phyloP scores from a whole-genome alignment of 2,888 invertebrate genomes.

The Hipparchia semele region DNA sequence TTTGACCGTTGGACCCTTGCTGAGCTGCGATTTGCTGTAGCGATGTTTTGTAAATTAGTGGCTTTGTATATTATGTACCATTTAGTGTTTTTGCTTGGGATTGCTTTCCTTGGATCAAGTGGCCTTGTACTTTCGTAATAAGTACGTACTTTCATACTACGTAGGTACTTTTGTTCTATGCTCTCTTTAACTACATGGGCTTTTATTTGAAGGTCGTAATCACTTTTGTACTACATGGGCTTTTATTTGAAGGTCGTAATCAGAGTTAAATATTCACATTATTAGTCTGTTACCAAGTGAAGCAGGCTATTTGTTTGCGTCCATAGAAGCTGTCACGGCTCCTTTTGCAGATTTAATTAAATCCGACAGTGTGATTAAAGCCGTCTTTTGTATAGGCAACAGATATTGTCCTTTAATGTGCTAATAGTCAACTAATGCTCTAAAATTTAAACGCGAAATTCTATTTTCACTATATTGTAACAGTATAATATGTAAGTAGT shows the following conservation, averaged over 20 bases:
- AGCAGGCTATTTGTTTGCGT: constrained; percentile 74
- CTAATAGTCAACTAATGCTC: not conserved
- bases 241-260: constrained; percentile 25
- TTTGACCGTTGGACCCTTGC: too few species aligned
- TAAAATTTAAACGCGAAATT: not conserved
- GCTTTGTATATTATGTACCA: too few species aligned
- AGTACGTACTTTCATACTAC: too few species aligned
- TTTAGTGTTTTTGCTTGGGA: too few species aligned
- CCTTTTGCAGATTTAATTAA: constrained; percentile 79
- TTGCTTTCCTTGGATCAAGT: too few species aligned
- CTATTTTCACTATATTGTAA: not conserved
- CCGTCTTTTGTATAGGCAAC: constrained; percentile 59
- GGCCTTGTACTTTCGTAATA: too few species aligned
- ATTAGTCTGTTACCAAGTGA: constrained; percentile 41
- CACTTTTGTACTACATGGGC: not conserved
- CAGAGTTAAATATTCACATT: constrained; percentile 26
- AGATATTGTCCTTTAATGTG: constrained; percentile 24
- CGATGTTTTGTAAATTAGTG: too few species aligned
- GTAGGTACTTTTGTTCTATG: too few species aligned
- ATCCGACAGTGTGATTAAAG: constrained; percentile 74
- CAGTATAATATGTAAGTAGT: not conserved
- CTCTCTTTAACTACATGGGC: too few species aligned
- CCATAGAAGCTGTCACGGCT: constrained; percentile 68
- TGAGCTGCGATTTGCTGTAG: too few species aligned
- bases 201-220: constrained; percentile 25